phyloP scores from a whole-genome alignment of 2,113 vertebrate genomes.

The Panthera uncia region DNA sequence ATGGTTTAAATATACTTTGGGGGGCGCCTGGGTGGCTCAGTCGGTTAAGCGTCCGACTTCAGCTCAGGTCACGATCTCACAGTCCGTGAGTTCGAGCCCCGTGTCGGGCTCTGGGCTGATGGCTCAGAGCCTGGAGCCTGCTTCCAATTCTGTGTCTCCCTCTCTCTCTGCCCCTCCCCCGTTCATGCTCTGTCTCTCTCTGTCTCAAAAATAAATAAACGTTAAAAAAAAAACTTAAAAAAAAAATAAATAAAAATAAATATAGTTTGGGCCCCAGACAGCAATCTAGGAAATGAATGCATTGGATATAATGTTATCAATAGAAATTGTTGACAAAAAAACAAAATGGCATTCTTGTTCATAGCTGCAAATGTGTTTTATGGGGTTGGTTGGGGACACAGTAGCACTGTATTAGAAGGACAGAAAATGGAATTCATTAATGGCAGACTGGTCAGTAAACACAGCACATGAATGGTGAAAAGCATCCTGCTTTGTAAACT shows the following conservation, averaged over 20 bases:
- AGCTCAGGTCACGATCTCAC: too few relatives aligned
- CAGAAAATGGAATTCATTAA: conserved; percentile 32
- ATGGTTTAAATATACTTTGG: conserved; percentile 5
- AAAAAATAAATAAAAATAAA: neutral
- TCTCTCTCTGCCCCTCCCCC: too few relatives aligned
- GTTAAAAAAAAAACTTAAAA: too few relatives aligned
- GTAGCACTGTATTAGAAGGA: conserved; percentile 43
- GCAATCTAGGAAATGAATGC: conserved; percentile 62
- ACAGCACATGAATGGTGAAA: conserved; percentile 50
- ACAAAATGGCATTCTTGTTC: conserved; percentile 59
- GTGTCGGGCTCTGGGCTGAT: too few relatives aligned
- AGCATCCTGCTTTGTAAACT: conserved; percentile 56
- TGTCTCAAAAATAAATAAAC: too few relatives aligned
- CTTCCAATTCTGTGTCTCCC: too few relatives aligned
- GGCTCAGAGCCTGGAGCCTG: too few relatives aligned
- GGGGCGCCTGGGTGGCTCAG: too few relatives aligned
- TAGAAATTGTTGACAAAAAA: conserved; percentile 64
- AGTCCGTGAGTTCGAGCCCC: too few relatives aligned
- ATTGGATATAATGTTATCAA: conserved; percentile 63
- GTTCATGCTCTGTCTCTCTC: too few relatives aligned
- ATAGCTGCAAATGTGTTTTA: conserved; percentile 27
- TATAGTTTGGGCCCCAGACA: neutral
- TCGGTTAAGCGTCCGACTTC: too few relatives aligned
- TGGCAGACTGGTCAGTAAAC: conserved; percentile 54
- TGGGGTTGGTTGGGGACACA: conserved; percentile 62